A percentile compares a stretch with the other conserved stretches of the same genome.
Evolutionary conservation across 2,888 invertebrate species (phyloP).

Genomic region (Acleris laterana): DNA sequence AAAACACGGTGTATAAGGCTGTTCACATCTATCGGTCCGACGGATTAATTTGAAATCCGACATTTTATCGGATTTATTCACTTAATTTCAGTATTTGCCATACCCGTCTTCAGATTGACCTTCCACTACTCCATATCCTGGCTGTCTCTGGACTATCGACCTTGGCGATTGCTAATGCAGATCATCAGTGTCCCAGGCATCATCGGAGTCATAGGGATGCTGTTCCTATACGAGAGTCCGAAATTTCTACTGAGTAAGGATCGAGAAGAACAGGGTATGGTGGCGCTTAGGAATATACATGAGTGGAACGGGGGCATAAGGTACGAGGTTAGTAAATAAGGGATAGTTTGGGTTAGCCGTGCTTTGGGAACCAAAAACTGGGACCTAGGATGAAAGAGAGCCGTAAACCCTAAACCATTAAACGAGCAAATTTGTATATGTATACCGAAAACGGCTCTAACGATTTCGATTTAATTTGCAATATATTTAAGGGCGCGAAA

Average conservation of each 20-base stretch:
- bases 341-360: neutral
- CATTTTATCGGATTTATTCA: neutral
- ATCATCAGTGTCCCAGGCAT: constrained; percentile 86
- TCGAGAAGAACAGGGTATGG: constrained; percentile 81
- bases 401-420: too few relatives aligned
- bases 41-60: too few relatives aligned
- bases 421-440: too few relatives aligned
- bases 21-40: too few relatives aligned
- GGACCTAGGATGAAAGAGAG: too few relatives aligned
- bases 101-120: constrained; percentile 58
- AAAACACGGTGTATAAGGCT: too few relatives aligned
- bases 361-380: too few relatives aligned
- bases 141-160: constrained; percentile 82
- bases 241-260: constrained; percentile 88
- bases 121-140: constrained; percentile 65
- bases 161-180: constrained; percentile 90
- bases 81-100: constrained; percentile 58
- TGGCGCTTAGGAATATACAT: constrained; percentile 57
- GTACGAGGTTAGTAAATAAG: neutral
- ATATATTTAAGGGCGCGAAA: too few relatives aligned
- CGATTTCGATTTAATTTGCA: too few relatives aligned
- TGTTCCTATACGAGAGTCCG: constrained; percentile 89
- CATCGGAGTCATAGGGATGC: constrained; percentile 81
- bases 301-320: constrained; percentile 52
- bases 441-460: too few relatives aligned